Conservation (phyloP, 2,888 invertebrate species). For the Clistopyga incitator region DNA sequence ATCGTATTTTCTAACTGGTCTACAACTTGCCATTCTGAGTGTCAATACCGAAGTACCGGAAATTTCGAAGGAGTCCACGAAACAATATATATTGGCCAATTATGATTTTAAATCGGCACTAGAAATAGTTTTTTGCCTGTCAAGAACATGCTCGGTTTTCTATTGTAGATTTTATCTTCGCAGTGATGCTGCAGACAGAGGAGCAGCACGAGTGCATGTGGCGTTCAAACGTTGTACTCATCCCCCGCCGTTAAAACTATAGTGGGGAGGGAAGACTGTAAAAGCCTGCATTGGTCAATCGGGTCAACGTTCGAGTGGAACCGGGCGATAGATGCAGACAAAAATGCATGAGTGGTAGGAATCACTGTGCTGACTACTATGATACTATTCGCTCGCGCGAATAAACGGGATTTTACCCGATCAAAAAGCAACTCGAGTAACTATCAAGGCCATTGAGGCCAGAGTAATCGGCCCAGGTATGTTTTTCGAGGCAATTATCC, state of each 20-base stretch:
- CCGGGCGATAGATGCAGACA: conserved; percentile 11
- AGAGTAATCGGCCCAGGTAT: conserved; percentile 40
- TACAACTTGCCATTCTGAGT: no score
- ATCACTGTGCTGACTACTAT: conserved; percentile 23
- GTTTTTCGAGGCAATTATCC: conserved; percentile 45
- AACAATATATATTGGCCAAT: no score
- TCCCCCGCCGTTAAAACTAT: conserved; percentile 1
- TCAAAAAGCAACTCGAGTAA: conserved; percentile 51
- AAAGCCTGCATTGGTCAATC: conserved; percentile 28
- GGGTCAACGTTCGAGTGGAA: conserved; percentile 18
- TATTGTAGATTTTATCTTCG: conserved; percentile 3
- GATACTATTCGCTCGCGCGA: conserved; percentile 30
- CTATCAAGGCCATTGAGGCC: conserved; percentile 41
- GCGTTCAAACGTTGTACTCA: conserved; percentile 4
- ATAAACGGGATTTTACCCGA: conserved; percentile 39
- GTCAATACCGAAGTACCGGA: no score
- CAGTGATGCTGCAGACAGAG: background rate
- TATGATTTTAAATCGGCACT: background rate
- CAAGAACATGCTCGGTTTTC: background rate
- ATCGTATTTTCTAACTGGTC: no score
- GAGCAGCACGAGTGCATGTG: background rate
- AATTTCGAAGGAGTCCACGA: no score
- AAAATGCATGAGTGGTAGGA: conserved; percentile 11
- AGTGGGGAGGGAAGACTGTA: conserved; percentile 2
- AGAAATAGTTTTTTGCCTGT: background rate